Evolutionary conservation across 1,140 invertebrate species (phyloP).

Genomic region (Aphaenogaster floridana): DNA sequence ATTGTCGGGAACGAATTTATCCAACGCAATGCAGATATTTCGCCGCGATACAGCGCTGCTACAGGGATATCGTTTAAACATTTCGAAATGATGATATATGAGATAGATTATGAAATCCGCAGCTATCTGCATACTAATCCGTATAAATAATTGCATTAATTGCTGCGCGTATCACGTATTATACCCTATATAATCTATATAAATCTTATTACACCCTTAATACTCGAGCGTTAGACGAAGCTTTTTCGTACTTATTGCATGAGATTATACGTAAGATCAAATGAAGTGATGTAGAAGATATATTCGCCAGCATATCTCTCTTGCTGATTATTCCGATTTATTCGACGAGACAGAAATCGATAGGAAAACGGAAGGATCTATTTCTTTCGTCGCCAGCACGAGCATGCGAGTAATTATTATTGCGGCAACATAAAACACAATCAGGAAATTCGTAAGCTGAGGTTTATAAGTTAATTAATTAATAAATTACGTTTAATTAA

Average conservation of each 20-base stretch:
- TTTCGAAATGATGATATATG: slow-evolving; percentile 21
- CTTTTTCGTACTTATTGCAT: not conserved
- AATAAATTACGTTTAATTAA: no score
- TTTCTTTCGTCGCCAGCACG: not conserved
- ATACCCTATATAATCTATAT: not conserved
- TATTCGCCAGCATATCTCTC: not conserved
- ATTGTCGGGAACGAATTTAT: slow-evolving; percentile 19
- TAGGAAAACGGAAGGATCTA: not conserved
- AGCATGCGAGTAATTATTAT: not conserved
- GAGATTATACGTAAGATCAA: not conserved
- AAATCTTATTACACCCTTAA: slow-evolving; percentile 3
- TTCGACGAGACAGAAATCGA: not conserved
- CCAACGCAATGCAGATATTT: slow-evolving; percentile 39
- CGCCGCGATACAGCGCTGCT: not conserved
- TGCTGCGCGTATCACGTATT: slow-evolving; percentile 4
- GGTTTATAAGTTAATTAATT: no score
- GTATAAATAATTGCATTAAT: slow-evolving; percentile 8
- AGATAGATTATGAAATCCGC: slow-evolving; percentile 2
- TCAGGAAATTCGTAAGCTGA: not conserved
- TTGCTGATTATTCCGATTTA: not conserved
- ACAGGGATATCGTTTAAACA: slow-evolving; percentile 20
- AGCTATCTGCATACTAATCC: not conserved
- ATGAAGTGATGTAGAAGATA: not conserved
- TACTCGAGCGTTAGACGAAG: not conserved
- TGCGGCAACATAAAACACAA: not conserved